Percentiles rank a stretch among this genome's conserved stretches.
These are phyloP conservation scores for Corbicula japonica DNA, from an alignment of 2,888 invertebrate species.

Conservation along the genomic window DNA sequence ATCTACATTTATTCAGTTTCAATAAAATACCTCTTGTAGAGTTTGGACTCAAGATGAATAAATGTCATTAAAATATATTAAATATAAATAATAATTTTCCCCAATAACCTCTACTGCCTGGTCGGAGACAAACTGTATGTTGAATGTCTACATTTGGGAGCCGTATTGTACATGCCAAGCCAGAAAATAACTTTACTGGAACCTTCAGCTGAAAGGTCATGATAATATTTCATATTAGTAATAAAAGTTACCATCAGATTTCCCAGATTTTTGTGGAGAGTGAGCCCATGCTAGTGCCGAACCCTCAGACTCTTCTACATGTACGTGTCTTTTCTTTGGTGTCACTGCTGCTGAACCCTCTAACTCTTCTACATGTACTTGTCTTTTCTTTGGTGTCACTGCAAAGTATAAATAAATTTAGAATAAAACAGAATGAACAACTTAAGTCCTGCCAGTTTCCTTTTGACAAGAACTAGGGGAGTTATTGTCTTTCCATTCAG, in stretches of 20 bases:
- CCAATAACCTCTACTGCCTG: no score
- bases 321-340: constrained; percentile 1
- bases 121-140: no score
- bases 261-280: constrained; percentile 2
- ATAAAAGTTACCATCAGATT: constrained; percentile 1
- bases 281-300: constrained; percentile 1
- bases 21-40: no score
- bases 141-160: no score
- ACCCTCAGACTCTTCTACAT: constrained; percentile 2
- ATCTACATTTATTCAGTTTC: no score
- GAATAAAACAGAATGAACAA: constrained; percentile 1
- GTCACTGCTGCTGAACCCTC: constrained; percentile 2
- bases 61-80: no score
- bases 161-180: constrained; percentile 2
- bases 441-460: constrained; percentile 2
- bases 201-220: constrained; percentile 2
- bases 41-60: no score
- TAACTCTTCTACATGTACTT: constrained; percentile 1
- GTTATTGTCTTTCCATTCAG: no score
- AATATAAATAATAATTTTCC: no score
- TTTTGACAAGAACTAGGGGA: constrained; percentile 1
- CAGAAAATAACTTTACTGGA: constrained; percentile 1
- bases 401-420: constrained; percentile 1
- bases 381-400: constrained; percentile 1
- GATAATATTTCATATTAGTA: constrained; percentile 1